Base-by-base conservation (phyloP, 2,888 invertebrate genomes). In the Rhingia rostrata region DNA sequence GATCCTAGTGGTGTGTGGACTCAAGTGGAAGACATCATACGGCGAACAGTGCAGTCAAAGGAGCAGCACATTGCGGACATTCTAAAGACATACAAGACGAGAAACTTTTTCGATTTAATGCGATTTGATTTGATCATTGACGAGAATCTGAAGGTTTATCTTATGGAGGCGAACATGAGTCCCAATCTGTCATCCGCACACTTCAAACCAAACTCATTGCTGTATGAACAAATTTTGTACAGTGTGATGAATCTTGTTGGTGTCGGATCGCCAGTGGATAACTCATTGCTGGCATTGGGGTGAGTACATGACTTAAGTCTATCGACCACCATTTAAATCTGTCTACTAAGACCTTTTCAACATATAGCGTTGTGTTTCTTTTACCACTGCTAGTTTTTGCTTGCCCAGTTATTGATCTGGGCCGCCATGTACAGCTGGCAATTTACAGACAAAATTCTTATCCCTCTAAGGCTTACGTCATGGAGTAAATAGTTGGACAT, bases 161-260 rank as follows among this genome's bases (percentile, higher is more conserved):
- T 98, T 5, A 95, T 99, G 94, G 99, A 99, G 92, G 98, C 97
- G 0, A 99, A 99, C 89, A 99, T 99, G 99, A 98, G 98, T 10
- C 99, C 99, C 0, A 99, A 99, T 92, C 93, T 99, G 75, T 97
- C 97, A 0, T 97, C 98, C 0, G 95, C 95, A 0, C 98, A 99
- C 91, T 99, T 95, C 90, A 95, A 95, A n/a, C 96, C 95, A 0
- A 99, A 99, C 91, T 93, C 94, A 84, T 91, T 97, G 35, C 92
- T 99, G 0, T 99, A 99, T 89, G 97, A 98, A 88, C 98, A 99
- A 92, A 96, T 99, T 0, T 88, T 99, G 9, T 97, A 95, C 90
- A 97, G 96, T 91, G 89, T 97, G 35, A 93, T 98, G 67, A 94
- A 95, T 32, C 90, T 99, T 43, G 94, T 96, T 6, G 98, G 98